Base-by-base conservation (phyloP, 2,888 invertebrate genomes). In the Macaria notata region DNA sequence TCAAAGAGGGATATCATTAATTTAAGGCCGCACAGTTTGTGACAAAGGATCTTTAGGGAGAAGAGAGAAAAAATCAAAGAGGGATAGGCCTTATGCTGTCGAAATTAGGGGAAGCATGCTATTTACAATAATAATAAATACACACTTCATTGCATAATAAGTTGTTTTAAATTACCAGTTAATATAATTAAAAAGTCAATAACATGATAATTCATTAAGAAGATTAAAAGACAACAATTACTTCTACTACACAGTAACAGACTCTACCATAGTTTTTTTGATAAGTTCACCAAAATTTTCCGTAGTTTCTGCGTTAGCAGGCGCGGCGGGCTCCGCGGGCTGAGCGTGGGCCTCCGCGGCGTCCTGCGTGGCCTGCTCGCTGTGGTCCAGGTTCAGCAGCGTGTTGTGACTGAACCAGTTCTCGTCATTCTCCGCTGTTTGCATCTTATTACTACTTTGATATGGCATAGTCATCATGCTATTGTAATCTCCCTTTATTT, bases 281-380 rank as follows among this genome's bases (percentile, higher is more conserved):
- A 97, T 97, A 73, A 98, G 96, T 91, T 97, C 97, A 53, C 97
- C 97, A 78, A 97, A 97, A 83, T 97, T 97, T 75, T 96, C 96
- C 69, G 84, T 83, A 39, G 81, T 69, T 50, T 90, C 90, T 29
- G 75, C 61, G 44, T 69, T 69, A 63, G 75, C 79, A 74, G 61
- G 68, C 63, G 83, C 82, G 33, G 69, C 62, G 47, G 69, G 59
- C 50, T 68, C 78, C 41, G 77, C 66, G 44, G 75, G 66, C 59
- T 68, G 82, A 4, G 68, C 65, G 63, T 65, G 80, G 44, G 71
- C 55, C 43, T 84, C 84, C 0, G 78, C 59, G 9, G 83, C 79
- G 36, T 87, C 89, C 66, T 86, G 86, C 1, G 84, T 83, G 9
- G 79, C 74, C 53, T 86, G 85, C 58, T 86, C 87, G 3, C 81